phyloP scores from a whole-genome alignment of 2,888 invertebrate genomes.

The Mythimna albipuncta region DNA sequence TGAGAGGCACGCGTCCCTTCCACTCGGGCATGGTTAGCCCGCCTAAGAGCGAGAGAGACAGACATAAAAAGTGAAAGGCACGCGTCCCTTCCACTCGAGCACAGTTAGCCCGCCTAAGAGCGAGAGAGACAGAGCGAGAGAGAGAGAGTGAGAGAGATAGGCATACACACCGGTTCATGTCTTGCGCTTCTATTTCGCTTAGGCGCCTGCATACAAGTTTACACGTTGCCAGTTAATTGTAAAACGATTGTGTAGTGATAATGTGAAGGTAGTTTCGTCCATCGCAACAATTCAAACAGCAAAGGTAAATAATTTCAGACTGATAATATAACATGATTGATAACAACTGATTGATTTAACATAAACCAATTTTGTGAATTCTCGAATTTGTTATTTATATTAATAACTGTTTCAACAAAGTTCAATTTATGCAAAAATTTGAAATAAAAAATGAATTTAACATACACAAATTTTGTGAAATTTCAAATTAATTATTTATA shows the following conservation, averaged over 20 bases:
- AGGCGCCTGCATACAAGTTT: constrained; percentile 1
- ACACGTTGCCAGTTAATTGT: constrained; percentile 28
- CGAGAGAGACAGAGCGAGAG: too few species aligned
- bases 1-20: too few species aligned
- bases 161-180: too few species aligned
- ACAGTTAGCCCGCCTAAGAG: too few species aligned
- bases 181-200: not conserved
- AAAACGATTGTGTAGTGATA: constrained; percentile 42
- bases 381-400: too few species aligned
- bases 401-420: constrained; percentile 26
- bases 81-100: too few species aligned
- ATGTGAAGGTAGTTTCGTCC: constrained; percentile 34
- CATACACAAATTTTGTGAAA: constrained; percentile 35
- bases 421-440: constrained; percentile 38
- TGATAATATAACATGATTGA: constrained; percentile 49
- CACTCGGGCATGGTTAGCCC: too few species aligned
- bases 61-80: too few species aligned
- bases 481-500: constrained; percentile 41
- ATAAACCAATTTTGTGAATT: constrained; percentile 27
- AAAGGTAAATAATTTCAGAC: constrained; percentile 50
- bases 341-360: constrained; percentile 41
- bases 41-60: too few species aligned
- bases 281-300: constrained; percentile 42
- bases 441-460: constrained; percentile 33
- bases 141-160: too few species aligned